Evolutionary conservation across 2,888 invertebrate species (phyloP).

Genomic region (Drosophila peninsularis): DNA sequence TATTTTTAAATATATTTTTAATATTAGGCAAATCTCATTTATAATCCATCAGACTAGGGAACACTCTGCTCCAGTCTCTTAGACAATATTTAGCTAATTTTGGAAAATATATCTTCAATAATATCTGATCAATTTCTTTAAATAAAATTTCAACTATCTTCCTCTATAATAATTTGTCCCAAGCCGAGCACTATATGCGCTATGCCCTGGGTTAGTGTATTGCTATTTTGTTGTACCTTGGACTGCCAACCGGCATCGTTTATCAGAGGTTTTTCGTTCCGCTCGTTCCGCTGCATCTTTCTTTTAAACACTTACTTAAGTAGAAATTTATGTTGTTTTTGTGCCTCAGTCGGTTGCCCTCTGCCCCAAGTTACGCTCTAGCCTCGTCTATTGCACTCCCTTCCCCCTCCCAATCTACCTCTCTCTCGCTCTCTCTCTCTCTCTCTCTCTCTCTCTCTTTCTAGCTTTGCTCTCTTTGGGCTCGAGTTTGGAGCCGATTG

Average conservation of each 20-base stretch:
- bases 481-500: slow-evolving; percentile 48
- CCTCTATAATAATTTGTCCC: neutral
- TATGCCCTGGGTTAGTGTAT: slow-evolving; percentile 11
- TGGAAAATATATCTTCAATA: neutral
- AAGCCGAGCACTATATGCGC: fast-evolving
- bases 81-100: neutral
- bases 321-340: slow-evolving; percentile 79
- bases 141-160: too few species aligned
- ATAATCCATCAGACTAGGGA: neutral
- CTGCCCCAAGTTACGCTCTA: neutral
- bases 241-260: slow-evolving; percentile 43
- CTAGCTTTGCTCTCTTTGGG: neutral
- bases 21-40: too few species aligned
- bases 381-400: neutral
- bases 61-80: slow-evolving; percentile 13
- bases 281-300: slow-evolving; percentile 54
- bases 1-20: neutral
- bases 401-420: too few species aligned
- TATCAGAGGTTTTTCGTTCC: slow-evolving; percentile 45
- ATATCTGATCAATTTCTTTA: neutral
- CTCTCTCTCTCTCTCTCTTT: neutral
- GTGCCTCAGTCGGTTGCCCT: slow-evolving; percentile 36
- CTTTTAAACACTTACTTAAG: slow-evolving; percentile 80
- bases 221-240: slow-evolving; percentile 35
- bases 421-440: neutral